These are phyloP conservation scores for Sterrhoptilus dennistouni DNA, from an alignment of 2,113 vertebrate species.

Conservation along the genomic window DNA sequence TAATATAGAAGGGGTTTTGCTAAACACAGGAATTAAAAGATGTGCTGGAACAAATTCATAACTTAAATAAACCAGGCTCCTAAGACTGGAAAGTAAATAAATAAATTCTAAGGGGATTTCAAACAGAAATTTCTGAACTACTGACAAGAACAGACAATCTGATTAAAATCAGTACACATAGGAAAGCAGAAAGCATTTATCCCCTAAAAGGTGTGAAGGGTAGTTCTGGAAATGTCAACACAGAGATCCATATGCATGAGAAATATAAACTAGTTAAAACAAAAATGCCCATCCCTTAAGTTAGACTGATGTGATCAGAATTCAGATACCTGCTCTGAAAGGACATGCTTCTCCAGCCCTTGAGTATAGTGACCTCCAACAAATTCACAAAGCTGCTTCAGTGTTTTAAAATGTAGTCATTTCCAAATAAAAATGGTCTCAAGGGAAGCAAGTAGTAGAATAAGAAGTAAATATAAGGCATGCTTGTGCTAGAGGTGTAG, in stretches of 20 bases:
- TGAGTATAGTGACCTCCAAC: neutral
- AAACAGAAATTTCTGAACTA: neutral
- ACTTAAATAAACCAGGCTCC: neutral
- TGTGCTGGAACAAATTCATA: neutral
- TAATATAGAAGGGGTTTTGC: neutral
- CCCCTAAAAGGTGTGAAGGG: neutral
- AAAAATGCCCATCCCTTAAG: neutral
- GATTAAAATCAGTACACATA: neutral
- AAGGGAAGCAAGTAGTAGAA: neutral
- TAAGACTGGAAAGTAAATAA: neutral
- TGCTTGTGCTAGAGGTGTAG: accelerated
- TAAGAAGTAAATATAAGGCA: neutral
- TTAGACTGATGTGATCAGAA: neutral
- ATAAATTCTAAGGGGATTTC: conserved; percentile 3
- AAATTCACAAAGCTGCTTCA: neutral
- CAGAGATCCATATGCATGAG: neutral
- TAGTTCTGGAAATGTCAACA: neutral
- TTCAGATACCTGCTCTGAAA: neutral
- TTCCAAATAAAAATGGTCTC: neutral
- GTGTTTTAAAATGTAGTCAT: neutral
- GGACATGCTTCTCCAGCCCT: neutral
- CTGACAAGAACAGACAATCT: neutral
- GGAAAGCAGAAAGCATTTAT: neutral
- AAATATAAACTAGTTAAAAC: neutral
- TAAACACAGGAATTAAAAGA: neutral